Evolutionary conservation across 2,113 vertebrate genomes (phyloP), one percentile per base, ranked within the genome.

Genomic region (Morone chrysops): DNA sequence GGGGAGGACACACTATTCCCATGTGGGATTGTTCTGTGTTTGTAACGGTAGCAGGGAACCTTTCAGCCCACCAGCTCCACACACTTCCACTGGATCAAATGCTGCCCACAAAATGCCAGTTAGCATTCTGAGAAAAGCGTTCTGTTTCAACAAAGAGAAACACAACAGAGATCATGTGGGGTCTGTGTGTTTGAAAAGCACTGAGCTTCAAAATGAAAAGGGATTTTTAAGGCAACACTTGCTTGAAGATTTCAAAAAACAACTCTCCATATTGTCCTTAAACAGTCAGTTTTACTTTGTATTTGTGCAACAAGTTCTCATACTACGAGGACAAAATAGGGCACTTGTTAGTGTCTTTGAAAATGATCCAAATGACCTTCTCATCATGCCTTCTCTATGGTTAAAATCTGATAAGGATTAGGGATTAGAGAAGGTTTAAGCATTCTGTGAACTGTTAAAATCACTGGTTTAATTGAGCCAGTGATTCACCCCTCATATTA

Each of bases 1-100:
- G 66, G 57, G 83, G 81, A 87, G 84, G 83, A 88, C 77, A 66
- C 72, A 43, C 18, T 70, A 75, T 85, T 87, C 89, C 89, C 85
- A 63, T 20, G 40, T 61, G 87, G 77, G 75, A 75, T 83, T 40
- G 63, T 82, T 89, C 57, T 70, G 69, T 84, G 38, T 85, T 68
- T 50, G 63, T 62, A 80, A 67, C 36, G 57, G 80, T 62, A 65
- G 76, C 61, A 9, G 72, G 38, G 22, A 85, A 88, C 85, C 83
- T 84, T 91, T 90, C 72, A 76, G 71, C 75, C 66, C 83, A 84
- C 78, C 59, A 62, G 69, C 80, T 70, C 61, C 51, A 60, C 36
- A 36, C 5, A 1, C 80, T 84, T 83, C 66, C 57, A 75, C 18
- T 11, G 25, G 66, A 87, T 86, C 85, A 70, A 67, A 88, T 63